These are phyloP conservation scores for Drosophila leontia DNA, from an alignment of 1,140 invertebrate genomes.

Conservation along the genomic window DNA sequence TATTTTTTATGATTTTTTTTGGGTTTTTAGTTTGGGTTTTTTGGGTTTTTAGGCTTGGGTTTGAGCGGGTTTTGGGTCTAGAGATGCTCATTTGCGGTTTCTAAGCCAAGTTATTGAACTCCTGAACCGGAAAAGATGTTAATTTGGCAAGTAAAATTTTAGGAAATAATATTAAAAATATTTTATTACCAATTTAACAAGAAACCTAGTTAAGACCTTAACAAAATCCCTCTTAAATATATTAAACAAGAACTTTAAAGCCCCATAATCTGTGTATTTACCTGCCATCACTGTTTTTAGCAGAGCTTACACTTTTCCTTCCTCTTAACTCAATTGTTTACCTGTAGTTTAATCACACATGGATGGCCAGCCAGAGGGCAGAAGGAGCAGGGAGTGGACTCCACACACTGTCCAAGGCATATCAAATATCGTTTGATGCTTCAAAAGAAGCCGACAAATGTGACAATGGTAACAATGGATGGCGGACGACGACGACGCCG, in stretches of 20 bases:
- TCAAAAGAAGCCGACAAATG: conserved; percentile 71
- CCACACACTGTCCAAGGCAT: conserved; percentile 34
- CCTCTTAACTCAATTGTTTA: conserved; percentile 57
- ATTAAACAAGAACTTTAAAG: neutral
- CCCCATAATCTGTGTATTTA: neutral
- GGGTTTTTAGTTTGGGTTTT: conserved; percentile 15
- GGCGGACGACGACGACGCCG: neutral
- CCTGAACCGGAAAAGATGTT: neutral
- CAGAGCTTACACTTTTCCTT: conserved; percentile 4
- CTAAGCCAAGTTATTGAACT: conserved; percentile 59
- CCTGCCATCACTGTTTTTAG: conserved; percentile 10
- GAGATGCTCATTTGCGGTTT: conserved; percentile 31
- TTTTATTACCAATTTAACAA: neutral
- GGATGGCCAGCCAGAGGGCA: conserved; percentile 22
- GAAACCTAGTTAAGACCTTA: neutral
- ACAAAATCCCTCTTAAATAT: neutral
- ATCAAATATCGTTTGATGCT: conserved; percentile 75
- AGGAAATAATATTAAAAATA: too few species aligned
- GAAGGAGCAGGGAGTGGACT: conserved; percentile 13
- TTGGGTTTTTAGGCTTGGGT: conserved; percentile 11
- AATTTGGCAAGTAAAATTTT: neutral
- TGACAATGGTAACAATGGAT: conserved; percentile 61
- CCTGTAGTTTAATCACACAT: conserved; percentile 78
- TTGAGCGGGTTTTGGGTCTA: neutral
- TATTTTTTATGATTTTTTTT: conserved; percentile 1